phyloP scores from a whole-genome alignment of 2,113 vertebrate species.

The Nesoenas mayeri region DNA sequence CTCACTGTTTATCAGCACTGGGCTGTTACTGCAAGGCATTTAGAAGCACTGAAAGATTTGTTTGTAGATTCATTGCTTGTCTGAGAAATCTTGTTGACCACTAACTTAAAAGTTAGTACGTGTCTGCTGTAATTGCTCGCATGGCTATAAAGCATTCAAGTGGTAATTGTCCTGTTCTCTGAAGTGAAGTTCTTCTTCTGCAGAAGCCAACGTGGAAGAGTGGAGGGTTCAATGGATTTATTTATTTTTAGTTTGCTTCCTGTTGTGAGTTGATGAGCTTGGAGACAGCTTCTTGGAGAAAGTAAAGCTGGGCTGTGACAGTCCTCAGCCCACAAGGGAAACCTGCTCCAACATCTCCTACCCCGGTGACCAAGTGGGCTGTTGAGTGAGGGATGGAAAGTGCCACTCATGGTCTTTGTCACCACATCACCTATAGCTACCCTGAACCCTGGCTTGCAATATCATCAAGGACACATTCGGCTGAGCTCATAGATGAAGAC shows the following conservation, averaged over 20 bases:
- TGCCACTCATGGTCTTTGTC: not conserved
- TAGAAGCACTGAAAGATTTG: slow-evolving; percentile 20
- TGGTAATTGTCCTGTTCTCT: slow-evolving; percentile 3
- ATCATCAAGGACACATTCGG: not conserved
- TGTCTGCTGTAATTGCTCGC: slow-evolving; percentile 32
- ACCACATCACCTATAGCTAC: not conserved
- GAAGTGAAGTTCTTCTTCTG: not conserved
- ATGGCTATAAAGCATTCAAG: slow-evolving; percentile 26
- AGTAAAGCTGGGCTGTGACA: not conserved
- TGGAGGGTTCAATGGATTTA: not conserved
- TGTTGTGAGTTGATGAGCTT: not conserved
- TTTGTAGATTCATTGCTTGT: not conserved
- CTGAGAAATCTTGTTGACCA: not conserved
- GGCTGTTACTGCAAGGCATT: not conserved
- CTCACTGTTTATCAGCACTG: not conserved
- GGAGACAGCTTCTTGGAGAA: not conserved
- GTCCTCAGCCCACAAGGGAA: not conserved
- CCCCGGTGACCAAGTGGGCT: not conserved
- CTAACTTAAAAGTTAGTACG: slow-evolving; percentile 1
- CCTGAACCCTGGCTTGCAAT: not conserved
- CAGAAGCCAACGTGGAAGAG: accelerated
- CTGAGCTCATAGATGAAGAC: not conserved
- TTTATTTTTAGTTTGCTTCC: slow-evolving; percentile 1
- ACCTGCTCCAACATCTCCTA: not conserved
- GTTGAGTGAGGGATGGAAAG: not conserved